Evolutionary conservation across 1,140 invertebrate genomes (phyloP), one percentile per base, ranked within the genome.

Genomic region (Drosophila virilis): DNA sequence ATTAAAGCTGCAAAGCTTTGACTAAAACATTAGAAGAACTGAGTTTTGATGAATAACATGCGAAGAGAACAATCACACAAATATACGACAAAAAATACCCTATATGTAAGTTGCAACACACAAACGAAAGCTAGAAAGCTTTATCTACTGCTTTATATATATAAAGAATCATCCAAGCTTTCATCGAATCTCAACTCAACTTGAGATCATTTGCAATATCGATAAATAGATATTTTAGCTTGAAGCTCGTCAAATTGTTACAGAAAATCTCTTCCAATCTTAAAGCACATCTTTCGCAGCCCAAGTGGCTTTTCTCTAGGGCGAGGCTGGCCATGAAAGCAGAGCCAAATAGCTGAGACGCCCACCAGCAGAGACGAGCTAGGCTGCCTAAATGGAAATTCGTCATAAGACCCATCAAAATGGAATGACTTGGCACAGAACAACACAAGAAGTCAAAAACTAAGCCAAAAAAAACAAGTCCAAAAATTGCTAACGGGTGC

Each of bases 331-430:
- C 42, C 42, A n/a, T 45, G 42, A 45, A 45, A 8, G 48, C n/a
- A 6, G 48, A 50, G 48, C 28, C 48, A 50, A 50, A 50, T 50
- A 50, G 28, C n/a, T 50, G 1, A 50, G 10, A 50, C 48, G 48
- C 48, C 48, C 48, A 50, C 48, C 48, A 50, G 28, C 22, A 32
- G 28, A 32, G 48, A 8, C 40, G n/a, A 32, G 48, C 38, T 54
- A 52, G 40, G 46, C 52, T 60, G 76, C 65, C 74, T 69, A 45
- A 69, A 72, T 64, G 71, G 64, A 67, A 46, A 86, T 86, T 81
- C 58, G 75, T 86, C 78, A 86, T 86, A 86, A 76, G 82, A 65
- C 78, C 73, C 79, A 86, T 86, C 70, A 86, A 86, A 88, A 77
- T 57, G 71, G 72, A 76, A 77, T 82, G 71, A 74, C 72, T 86